These are phyloP conservation scores for Protophormia terraenovae DNA, from an alignment of 2,888 invertebrate species.

Conservation along the genomic window DNA sequence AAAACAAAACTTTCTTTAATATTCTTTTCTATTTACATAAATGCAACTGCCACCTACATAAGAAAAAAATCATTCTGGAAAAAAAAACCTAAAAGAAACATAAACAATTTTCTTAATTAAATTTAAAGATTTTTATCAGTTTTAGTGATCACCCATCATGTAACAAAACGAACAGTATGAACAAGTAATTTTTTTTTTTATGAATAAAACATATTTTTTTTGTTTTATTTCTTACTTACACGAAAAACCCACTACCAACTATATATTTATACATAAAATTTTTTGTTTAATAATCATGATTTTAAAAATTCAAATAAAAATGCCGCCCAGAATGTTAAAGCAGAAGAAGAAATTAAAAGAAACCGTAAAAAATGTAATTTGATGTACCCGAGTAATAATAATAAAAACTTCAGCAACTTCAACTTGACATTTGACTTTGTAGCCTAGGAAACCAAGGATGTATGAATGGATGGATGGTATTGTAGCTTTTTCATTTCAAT, in stretches of 20 bases:
- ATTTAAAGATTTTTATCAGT: slow-evolving; percentile 51
- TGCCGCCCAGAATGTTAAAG: slow-evolving; percentile 36
- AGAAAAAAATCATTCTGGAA: not conserved
- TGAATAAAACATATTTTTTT: slow-evolving; percentile 51
- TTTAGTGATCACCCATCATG: slow-evolving; percentile 51
- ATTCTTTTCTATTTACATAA: not conserved
- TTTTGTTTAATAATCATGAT: slow-evolving; percentile 8
- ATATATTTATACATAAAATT: not conserved
- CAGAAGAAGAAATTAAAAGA: not conserved
- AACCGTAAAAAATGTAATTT: slow-evolving; percentile 27
- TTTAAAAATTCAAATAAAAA: slow-evolving; percentile 51
- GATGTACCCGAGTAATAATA: not conserved
- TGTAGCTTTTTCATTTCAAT: not conserved
- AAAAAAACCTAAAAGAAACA: not conserved
- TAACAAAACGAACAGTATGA: not conserved
- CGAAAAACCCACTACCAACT: slow-evolving; percentile 36
- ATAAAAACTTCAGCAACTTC: slow-evolving; percentile 30
- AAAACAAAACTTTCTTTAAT: slow-evolving; percentile 18
- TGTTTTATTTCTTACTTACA: not conserved
- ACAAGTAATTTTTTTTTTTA: slow-evolving; percentile 13
- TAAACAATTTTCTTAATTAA: slow-evolving; percentile 50
- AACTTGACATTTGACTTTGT: slow-evolving; percentile 67
- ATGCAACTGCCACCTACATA: slow-evolving; percentile 21
- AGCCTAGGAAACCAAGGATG: not conserved
- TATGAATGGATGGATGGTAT: not conserved